A percentile compares a stretch with the other conserved stretches of the same genome.
Evolutionary conservation across 2,113 vertebrate species (phyloP).

Genomic region (Notiomystis cincta): DNA sequence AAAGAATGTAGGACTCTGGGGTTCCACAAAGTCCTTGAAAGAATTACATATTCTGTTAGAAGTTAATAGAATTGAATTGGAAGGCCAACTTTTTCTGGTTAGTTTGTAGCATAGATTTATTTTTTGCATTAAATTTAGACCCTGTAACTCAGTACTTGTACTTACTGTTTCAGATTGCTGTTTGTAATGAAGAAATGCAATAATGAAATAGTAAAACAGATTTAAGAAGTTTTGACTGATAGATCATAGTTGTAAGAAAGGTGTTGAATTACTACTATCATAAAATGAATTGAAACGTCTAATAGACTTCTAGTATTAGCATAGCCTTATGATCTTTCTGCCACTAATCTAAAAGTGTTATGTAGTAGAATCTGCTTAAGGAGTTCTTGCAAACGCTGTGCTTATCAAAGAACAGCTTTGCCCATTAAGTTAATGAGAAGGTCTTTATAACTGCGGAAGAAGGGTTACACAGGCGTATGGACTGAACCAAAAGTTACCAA

Average conservation of each 20-base stretch:
- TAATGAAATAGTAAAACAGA: neutral
- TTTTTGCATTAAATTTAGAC: neutral
- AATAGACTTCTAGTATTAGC: neutral
- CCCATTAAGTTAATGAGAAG: neutral
- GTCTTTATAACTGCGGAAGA: neutral
- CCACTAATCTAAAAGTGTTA: neutral
- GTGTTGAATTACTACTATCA: neutral
- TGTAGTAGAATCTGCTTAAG: neutral
- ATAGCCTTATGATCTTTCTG: neutral
- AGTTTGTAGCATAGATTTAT: neutral
- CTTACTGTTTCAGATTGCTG: neutral
- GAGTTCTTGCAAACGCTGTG: neutral
- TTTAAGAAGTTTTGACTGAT: neutral
- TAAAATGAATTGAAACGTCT: neutral
- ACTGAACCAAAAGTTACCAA: fast-evolving
- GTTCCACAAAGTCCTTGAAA: neutral
- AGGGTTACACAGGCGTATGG: neutral
- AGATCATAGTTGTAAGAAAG: neutral
- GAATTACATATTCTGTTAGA: neutral
- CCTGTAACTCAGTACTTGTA: neutral
- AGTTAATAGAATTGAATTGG: neutral
- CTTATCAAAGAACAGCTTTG: neutral
- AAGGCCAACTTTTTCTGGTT: neutral
- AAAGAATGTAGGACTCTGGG: neutral
- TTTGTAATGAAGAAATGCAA: neutral